A percentile compares a stretch with the other conserved stretches of the same genome.
phyloP scores from a whole-genome alignment of 1,140 invertebrate genomes.

The Pentalonia nigronervosa region DNA sequence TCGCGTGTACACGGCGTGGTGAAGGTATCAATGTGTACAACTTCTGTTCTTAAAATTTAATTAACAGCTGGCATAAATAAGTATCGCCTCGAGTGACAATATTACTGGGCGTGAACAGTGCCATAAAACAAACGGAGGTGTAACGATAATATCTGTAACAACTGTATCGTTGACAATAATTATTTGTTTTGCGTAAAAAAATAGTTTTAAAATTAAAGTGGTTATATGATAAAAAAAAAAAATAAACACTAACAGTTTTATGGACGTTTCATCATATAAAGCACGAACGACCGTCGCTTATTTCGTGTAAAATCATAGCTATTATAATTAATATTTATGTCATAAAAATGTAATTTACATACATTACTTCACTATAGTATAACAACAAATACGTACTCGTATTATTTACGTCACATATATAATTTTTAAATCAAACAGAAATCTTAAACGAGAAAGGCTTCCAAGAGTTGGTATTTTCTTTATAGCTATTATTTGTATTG shows the following conservation, averaged over 20 bases:
- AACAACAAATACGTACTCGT: background rate
- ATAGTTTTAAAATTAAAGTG: background rate
- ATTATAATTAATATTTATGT: too few relatives aligned
- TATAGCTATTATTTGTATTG: fast-evolving
- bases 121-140: background rate
- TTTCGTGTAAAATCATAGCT: too few relatives aligned
- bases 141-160: background rate
- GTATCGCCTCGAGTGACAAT: background rate
- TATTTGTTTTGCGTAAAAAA: background rate
- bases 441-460: background rate
- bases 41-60: background rate
- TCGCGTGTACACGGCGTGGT: background rate
- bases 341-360: background rate
- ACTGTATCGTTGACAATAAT: background rate
- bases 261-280: too few relatives aligned
- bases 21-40: background rate
- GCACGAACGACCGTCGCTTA: too few relatives aligned
- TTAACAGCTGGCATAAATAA: background rate
- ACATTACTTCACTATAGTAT: too few relatives aligned
- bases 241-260: too few relatives aligned
- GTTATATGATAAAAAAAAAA: background rate
- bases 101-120: background rate
- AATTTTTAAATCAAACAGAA: background rate
- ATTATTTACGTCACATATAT: background rate
- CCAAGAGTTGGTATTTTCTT: background rate